Evolutionary conservation across 2,113 vertebrate species (phyloP).

Genomic region (Toxotes jaculatrix): DNA sequence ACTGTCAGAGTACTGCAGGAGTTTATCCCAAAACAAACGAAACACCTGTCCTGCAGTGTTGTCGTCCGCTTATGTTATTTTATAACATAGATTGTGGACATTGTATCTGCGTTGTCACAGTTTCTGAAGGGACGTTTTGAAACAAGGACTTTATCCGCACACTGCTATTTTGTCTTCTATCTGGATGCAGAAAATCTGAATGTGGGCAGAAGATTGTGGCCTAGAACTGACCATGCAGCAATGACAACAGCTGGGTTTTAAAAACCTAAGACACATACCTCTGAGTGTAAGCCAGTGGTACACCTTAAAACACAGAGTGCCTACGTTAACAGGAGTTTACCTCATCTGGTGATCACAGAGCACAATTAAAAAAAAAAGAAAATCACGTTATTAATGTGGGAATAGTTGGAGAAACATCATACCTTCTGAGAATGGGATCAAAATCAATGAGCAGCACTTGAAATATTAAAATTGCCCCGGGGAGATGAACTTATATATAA

Average conservation of each 20-base stretch:
- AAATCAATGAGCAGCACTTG: conserved; percentile 1
- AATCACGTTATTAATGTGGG: background rate
- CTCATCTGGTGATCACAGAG: background rate
- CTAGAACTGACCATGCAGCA: no score
- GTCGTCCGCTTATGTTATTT: conserved; percentile 19
- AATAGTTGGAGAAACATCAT: background rate
- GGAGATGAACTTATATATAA: conserved; percentile 4
- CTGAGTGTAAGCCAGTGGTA: no score
- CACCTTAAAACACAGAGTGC: background rate
- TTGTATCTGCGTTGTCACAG: background rate
- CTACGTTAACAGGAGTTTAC: background rate
- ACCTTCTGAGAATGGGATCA: conserved; percentile 5
- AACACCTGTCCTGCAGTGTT: conserved; percentile 31
- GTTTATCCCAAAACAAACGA: conserved; percentile 33
- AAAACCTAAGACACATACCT: no score
- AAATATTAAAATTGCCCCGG: conserved; percentile 24
- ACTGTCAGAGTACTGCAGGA: conserved; percentile 34
- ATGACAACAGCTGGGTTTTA: no score
- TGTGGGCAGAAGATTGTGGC: background rate
- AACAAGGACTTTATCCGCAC: background rate
- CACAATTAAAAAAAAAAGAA: background rate
- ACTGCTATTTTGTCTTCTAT: background rate
- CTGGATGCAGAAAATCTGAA: background rate
- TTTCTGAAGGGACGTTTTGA: background rate
- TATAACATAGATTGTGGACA: conserved; percentile 4